These are phyloP conservation scores for Ophiothrix spiculata DNA, from an alignment of 35 echinoderm and acorn worm species.

Conservation along the genomic window DNA sequence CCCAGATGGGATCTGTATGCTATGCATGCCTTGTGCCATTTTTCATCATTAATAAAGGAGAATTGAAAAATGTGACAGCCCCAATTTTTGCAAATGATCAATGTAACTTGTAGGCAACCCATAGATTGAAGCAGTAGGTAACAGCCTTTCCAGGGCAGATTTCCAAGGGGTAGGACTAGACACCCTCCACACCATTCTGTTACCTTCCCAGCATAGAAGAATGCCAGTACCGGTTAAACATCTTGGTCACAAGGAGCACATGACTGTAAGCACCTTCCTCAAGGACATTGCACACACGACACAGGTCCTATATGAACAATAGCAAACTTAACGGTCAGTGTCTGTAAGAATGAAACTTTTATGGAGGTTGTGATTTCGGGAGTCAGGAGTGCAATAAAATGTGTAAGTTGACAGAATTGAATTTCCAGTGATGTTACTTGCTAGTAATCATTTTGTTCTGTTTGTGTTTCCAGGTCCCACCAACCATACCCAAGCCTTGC, in stretches of 20 bases:
- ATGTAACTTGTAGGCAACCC: too few species aligned
- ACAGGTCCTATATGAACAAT: not conserved
- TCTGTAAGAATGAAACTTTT: not conserved
- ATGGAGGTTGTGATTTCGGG: not conserved
- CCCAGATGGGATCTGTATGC: too few species aligned
- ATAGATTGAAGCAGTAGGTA: too few species aligned
- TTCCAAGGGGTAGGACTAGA: too few species aligned
- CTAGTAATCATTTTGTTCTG: not conserved
- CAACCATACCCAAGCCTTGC: constrained; percentile 74
- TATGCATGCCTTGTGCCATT: too few species aligned
- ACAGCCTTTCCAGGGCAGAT: too few species aligned
- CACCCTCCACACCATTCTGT: too few species aligned
- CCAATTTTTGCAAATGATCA: too few species aligned
- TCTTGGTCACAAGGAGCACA: too few species aligned
- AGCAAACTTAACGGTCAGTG: not conserved
- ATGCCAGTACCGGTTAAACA: not conserved
- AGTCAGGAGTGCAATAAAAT: not conserved
- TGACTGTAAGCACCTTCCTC: not conserved
- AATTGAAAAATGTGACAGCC: too few species aligned
- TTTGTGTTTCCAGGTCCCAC: constrained; percentile 58
- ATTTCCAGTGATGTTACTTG: not conserved
- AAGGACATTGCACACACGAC: not conserved
- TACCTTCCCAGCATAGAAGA: too few species aligned
- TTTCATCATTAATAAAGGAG: too few species aligned
- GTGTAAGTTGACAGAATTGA: not conserved